Evolutionary conservation across 1,140 invertebrate genomes (phyloP), one percentile per base, ranked within the genome.

Genomic region (Drosophila auraria): DNA sequence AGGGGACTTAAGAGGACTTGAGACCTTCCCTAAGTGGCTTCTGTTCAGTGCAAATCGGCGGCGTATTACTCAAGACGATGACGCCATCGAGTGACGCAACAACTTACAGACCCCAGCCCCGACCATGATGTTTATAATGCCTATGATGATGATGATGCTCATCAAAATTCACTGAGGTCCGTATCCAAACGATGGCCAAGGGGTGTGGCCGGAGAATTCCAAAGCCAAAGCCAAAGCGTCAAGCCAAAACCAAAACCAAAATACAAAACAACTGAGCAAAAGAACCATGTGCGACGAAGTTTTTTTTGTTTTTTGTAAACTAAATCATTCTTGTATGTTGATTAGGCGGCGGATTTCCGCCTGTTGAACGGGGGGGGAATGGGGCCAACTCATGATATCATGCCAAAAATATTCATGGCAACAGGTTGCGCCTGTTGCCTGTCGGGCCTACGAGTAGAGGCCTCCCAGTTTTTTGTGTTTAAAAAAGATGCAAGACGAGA

Each of bases 71-170:
- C 44, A 53, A 47, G 60, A 66, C 76, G 72, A 83, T 82, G 80
- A 83, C 80, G 80, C 69, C 80, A 82, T 83, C 63, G 42, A 76
- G 56, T 83, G 82, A 83, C 78, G 82, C 75, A 83, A 84, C 56
- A 36, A 49, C 11, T 83, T 84, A 84, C 82, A 83, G 47, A 42
- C 30, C 53, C 51, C 27, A 23, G n/a, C n/a, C 56, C 33, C 36
- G 23, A 33, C 58, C 27, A 49, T 62, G 64, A 61, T 47, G 56
- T 62, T 20, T 7, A 30, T 20, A 36, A 60, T n/a, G 54, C 42
- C n/a, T 15, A 66, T 66, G 38, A 20, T 44, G 40, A 45, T 69
- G 42, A 65, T 53, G 54, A 59, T 27, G 44, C 57, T 74, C 69
- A 73, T 61, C 30, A 51, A 45, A 45, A 73, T 61, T 73, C 68